Base-by-base conservation (phyloP, 2,888 invertebrate species). In the Pomacea canaliculata region DNA sequence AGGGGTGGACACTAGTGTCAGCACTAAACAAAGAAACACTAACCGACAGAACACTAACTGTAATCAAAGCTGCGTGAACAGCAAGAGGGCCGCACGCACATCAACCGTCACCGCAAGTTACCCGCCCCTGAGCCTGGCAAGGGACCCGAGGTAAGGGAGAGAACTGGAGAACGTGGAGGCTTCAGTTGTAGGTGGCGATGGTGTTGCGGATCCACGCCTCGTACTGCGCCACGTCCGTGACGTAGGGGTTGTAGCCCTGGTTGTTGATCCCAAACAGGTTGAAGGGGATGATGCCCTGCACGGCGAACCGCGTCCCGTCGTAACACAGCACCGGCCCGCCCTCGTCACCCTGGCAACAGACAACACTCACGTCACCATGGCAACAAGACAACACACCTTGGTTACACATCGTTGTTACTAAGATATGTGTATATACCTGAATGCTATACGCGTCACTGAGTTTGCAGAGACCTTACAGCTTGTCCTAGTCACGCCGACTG, bases 301-400 rank as follows among this genome's bases (percentile, higher is more conserved):
- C 78, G 8, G 76, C 68, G 78, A 78, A 80, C 60, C 71, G 73
- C n/a, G 13, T 12, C 2, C 78, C 78, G n/a, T 76, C 76, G 10
- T 68, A 74, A 60, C 80, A 80, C 68, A 80, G 18, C 7, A 80
- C 73, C 12, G 80, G 76, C 18, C 80, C 80, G 16, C 80, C 80
- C 62, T 80, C 76, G 70, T 80, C 80, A 16, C 78, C 78, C 80
- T 80, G 73, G 46, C 13, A 23, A 66, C 19, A 27, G 27, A 63
- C n/a, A 23, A 63, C 1, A 27, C 8, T 63, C 37, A 37, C 37
- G 37, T 63, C 19, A 63, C 27, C 12, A 27, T 5, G 27, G n/a
- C 12, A 63, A 63, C n/a, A 27, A 63, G 19, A 12, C 7, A 63
- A 27, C 10, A 27, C 2, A 63, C 12, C 7, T 37, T 37, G 37